phyloP scores from a whole-genome alignment of 1,140 invertebrate species.

The Elymnias hypermnestra region DNA sequence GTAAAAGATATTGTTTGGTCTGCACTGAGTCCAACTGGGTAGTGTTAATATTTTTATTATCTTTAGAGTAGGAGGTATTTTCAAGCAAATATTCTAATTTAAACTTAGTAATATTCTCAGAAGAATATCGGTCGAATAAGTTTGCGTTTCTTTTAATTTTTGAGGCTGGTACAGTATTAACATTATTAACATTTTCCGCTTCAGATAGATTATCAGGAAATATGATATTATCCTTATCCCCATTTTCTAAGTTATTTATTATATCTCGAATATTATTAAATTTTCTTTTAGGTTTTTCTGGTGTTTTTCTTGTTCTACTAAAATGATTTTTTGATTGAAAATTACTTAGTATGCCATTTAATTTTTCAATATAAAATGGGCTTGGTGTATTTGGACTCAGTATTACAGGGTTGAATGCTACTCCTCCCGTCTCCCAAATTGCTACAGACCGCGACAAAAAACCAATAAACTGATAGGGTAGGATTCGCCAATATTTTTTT shows the following conservation, averaged over 20 bases:
- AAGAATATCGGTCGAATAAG: not conserved
- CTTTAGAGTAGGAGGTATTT: not conserved
- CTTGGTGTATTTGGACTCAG: constrained; percentile 38
- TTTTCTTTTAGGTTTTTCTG: constrained; percentile 29
- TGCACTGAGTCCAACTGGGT: constrained; percentile 5
- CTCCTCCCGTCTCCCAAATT: constrained; percentile 63
- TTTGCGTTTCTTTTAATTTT: constrained; percentile 3
- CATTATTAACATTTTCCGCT: constrained; percentile 35
- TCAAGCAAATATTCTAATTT: not conserved
- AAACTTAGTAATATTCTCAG: not conserved
- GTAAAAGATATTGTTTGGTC: constrained; percentile 18
- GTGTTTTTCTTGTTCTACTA: constrained; percentile 8
- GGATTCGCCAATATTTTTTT: constrained; percentile 38
- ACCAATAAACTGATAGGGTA: constrained; percentile 41
- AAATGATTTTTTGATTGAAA: constrained; percentile 10
- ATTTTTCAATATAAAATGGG: constrained; percentile 40
- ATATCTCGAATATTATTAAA: constrained; percentile 65
- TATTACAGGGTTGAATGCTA: constrained; percentile 51
- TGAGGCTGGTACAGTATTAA: not conserved
- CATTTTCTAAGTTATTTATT: constrained; percentile 44
- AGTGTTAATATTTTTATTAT: not conserved
- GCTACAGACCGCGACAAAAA: constrained; percentile 52
- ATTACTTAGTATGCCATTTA: constrained; percentile 36
- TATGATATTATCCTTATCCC: constrained; percentile 19
- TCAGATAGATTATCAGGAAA: constrained; percentile 34